A percentile compares a stretch with the other conserved stretches of the same genome.
Conservation (phyloP, 1,140 invertebrate genomes). For the Pseudomyrmex cubaensis region DNA sequence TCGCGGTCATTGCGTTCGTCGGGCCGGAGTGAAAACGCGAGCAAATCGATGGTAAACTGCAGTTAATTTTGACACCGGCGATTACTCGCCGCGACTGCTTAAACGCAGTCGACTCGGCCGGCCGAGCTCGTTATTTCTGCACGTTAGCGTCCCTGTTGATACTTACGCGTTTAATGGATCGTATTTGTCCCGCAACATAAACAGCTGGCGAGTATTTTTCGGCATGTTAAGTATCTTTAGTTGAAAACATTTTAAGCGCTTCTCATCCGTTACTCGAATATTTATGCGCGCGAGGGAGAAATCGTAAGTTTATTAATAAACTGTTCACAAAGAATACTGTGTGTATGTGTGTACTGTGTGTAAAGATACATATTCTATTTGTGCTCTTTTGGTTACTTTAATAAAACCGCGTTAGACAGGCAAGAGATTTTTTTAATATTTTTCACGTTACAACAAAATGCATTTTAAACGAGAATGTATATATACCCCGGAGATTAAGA, state of each 20-base stretch:
- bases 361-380: too few species aligned
- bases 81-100: conserved; percentile 37
- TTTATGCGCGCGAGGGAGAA: neutral
- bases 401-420: too few species aligned
- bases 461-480: conserved; percentile 19
- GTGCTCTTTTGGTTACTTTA: too few species aligned
- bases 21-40: conserved; percentile 13
- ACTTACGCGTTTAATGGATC: conserved; percentile 9
- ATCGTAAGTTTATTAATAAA: neutral
- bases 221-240: neutral
- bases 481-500: conserved; percentile 28
- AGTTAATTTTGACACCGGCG: conserved; percentile 58
- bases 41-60: conserved; percentile 58
- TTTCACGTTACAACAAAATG: conserved; percentile 8
- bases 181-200: conserved; percentile 17
- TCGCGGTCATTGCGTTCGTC: neutral
- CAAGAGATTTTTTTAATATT: neutral
- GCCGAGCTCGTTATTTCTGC: conserved; percentile 35
- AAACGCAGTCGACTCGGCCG: conserved; percentile 22
- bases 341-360: too few species aligned
- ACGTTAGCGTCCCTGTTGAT: conserved; percentile 22
- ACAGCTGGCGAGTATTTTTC: conserved; percentile 24
- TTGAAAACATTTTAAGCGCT: neutral
- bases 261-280: neutral
- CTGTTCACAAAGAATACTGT: too few species aligned